Evolutionary conservation across 2,888 invertebrate species (phyloP).

Genomic region (Andrena flavipes): DNA sequence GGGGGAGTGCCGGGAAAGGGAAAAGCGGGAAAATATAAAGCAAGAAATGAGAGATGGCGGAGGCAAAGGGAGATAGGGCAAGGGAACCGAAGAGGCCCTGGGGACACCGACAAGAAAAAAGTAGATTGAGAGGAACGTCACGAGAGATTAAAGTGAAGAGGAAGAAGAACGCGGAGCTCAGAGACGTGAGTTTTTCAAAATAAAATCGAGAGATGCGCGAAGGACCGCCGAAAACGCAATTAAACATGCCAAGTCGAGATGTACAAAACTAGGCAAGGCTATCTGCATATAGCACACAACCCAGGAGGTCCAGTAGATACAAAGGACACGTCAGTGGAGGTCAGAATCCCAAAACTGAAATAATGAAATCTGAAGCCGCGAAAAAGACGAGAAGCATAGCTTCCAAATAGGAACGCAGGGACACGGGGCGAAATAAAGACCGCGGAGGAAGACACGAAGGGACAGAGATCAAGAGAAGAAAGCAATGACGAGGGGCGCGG

Average conservation of each 20-base stretch:
- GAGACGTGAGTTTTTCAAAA: constrained; percentile 4
- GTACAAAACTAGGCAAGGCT: neutral
- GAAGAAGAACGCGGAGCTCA: neutral
- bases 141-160: neutral
- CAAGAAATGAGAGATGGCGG: neutral
- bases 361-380: neutral
- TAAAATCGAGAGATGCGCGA: constrained; percentile 7
- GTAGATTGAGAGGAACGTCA: neutral
- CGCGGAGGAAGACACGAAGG: constrained; percentile 6
- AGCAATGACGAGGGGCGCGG: neutral
- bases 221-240: neutral
- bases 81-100: constrained; percentile 8
- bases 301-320: neutral
- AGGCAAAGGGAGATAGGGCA: constrained; percentile 7
- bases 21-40: neutral
- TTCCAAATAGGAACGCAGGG: neutral
- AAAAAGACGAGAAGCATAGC: neutral
- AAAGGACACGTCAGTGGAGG: neutral
- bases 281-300: neutral
- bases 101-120: constrained; percentile 21
- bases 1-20: neutral
- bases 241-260: too few relatives aligned
- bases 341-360: neutral
- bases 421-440: neutral
- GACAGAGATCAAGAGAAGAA: constrained; percentile 10